Evolutionary conservation across 2,113 vertebrate species (phyloP).

Genomic region (Oriolus oriolus): DNA sequence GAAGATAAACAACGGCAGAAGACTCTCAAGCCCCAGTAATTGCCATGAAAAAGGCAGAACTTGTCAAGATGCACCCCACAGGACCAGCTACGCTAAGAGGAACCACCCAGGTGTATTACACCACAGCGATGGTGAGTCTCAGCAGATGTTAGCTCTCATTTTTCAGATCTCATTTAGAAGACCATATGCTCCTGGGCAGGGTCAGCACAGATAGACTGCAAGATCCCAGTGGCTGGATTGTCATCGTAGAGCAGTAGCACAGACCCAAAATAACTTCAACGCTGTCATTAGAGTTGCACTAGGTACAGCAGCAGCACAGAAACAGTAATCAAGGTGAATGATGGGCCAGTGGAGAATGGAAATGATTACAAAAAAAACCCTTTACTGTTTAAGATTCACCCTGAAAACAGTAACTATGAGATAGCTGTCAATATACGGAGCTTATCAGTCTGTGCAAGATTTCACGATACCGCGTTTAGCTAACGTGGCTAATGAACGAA

Average conservation of each 20-base stretch:
- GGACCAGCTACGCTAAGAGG: not conserved
- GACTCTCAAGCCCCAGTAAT: not conserved
- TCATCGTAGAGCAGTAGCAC: not conserved
- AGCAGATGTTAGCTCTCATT: not conserved
- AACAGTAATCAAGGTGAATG: not conserved
- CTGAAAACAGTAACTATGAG: not conserved
- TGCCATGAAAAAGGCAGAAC: not conserved
- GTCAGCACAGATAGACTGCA: not conserved
- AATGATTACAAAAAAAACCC: not conserved
- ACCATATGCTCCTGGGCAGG: not conserved
- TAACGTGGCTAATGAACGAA: not conserved
- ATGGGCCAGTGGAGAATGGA: not conserved
- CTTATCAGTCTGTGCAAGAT: not conserved
- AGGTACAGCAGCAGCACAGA: not conserved
- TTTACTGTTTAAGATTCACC: not conserved
- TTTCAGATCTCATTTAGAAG: not conserved
- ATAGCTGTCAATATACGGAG: not conserved
- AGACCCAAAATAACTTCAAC: not conserved
- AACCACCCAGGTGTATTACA: not conserved
- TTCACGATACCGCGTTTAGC: not conserved
- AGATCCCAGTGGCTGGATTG: not conserved
- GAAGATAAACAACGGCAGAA: not conserved
- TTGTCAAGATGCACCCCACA: not conserved
- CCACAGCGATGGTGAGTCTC: not conserved
- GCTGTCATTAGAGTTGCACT: not conserved